Evolutionary conservation across 2,888 invertebrate species (phyloP), one percentile per base, ranked within the genome.

Genomic region (Xanthorhoe spadicearia): DNA sequence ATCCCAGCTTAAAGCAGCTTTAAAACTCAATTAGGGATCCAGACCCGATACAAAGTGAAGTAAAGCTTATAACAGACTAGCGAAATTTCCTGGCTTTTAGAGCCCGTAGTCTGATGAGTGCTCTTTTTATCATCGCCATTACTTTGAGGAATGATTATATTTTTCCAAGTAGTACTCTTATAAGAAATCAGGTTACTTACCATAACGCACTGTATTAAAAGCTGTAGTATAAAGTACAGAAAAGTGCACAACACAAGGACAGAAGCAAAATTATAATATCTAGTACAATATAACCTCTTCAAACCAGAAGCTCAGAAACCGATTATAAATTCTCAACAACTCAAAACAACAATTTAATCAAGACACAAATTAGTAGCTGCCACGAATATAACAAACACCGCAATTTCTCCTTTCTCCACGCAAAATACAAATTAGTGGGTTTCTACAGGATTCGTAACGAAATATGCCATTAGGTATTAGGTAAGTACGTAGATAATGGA

Each of bases 21-120:
- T 55, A 48, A 66, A 70, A 74, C 69, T 71, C 70, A 70, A 65
- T 71, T 73, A 68, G 49, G 55, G 61, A 58, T 56, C 15, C 56
- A 18, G 48, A 48, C 19, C 56, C 55, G 68, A 69, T 68, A 65
- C 55, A 64, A 53, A 56, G 49, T 43, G 17, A n/a, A 51, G 50
- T 15, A 13, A n/a, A 46, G 50, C 15, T 43, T 35, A 28, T 43
- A 23, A 61, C 48, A 48, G 28, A 4, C 46, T 46, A 38, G 5
- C 15, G 28, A 51, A 48, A 5, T 17, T 48, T 48, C 17, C 17
- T 17, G 48, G 15, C 4, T 17, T 48, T 48, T 48, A 17, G 15
- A 23, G 23, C 4, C 4, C 1, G 23, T 23, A 23, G 23, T 4
- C 23, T n/a, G n/a, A 23, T 23, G 23, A 3, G 23, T 23, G 1